Percentiles rank a stretch among this genome's conserved stretches.
These are phyloP conservation scores for Agrypnia vestita DNA, from an alignment of 1,140 invertebrate genomes.

Conservation along the genomic window DNA sequence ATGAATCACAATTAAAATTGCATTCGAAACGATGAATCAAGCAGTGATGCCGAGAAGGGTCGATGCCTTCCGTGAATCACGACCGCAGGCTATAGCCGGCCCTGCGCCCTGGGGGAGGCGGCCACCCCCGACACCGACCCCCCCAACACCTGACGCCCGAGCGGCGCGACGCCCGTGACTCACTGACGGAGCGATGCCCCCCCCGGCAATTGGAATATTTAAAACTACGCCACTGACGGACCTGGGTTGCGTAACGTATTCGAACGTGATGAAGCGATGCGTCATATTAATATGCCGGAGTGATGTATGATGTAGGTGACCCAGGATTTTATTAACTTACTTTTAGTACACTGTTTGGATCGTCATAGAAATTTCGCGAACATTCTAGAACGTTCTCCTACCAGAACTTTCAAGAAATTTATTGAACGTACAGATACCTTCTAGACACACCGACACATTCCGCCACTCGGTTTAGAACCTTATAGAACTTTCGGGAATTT, in stretches of 20 bases:
- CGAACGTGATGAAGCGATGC: too few species aligned
- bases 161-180: slow-evolving; percentile 9
- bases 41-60: neutral
- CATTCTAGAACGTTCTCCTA: too few species aligned
- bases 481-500: too few species aligned
- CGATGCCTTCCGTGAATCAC: slow-evolving; percentile 15
- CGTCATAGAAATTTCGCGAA: too few species aligned
- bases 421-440: too few species aligned
- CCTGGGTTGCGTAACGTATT: neutral
- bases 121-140: neutral
- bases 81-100: neutral
- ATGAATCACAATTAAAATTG: neutral
- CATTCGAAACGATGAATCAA: slow-evolving; percentile 12
- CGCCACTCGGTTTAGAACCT: too few species aligned
- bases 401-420: too few species aligned
- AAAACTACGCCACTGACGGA: neutral
- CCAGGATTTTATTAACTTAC: too few species aligned
- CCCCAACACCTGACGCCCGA: neutral
- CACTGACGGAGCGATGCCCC: slow-evolving; percentile 6
- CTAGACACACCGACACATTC: too few species aligned
- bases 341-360: too few species aligned
- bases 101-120: neutral
- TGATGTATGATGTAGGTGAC: too few species aligned
- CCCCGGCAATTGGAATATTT: neutral
- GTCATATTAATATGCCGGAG: too few species aligned